These are phyloP conservation scores for Cranoglanis bouderius DNA, from an alignment of 2,113 vertebrate species.

Conservation along the genomic window DNA sequence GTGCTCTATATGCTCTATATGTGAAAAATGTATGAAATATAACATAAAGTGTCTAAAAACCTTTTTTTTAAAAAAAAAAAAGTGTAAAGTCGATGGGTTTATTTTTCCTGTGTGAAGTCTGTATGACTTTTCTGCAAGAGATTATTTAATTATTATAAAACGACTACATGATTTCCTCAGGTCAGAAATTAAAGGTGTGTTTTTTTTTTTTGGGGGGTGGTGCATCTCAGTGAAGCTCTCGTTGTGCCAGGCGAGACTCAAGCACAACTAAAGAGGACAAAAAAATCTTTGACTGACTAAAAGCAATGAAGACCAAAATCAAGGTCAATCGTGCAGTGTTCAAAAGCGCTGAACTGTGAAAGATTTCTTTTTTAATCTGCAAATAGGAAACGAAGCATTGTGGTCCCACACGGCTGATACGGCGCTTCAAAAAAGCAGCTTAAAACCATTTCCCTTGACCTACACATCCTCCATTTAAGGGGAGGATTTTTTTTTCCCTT, in stretches of 20 bases:
- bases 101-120: not conserved
- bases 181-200: not conserved
- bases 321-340: conserved; percentile 22
- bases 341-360: not conserved
- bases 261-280: not conserved
- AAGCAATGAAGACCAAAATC: conserved; percentile 22
- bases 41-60: not conserved
- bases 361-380: conserved; percentile 24
- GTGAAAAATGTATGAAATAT: not conserved
- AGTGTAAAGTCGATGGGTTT: not conserved
- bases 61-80: not conserved
- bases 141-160: not conserved
- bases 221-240: not conserved
- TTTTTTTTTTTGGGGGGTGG: too few relatives aligned
- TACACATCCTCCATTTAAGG: not conserved
- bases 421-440: not conserved
- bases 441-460: conserved; percentile 26
- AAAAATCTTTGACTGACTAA: conserved; percentile 6
- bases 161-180: not conserved
- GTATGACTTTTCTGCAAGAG: not conserved
- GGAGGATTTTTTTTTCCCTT: not conserved
- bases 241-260: not conserved
- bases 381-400: conserved; percentile 23
- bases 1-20: not conserved
- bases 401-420: not conserved